Evolutionary conservation across 2,113 vertebrate genomes (phyloP).

Genomic region (Carlito syrichta): DNA sequence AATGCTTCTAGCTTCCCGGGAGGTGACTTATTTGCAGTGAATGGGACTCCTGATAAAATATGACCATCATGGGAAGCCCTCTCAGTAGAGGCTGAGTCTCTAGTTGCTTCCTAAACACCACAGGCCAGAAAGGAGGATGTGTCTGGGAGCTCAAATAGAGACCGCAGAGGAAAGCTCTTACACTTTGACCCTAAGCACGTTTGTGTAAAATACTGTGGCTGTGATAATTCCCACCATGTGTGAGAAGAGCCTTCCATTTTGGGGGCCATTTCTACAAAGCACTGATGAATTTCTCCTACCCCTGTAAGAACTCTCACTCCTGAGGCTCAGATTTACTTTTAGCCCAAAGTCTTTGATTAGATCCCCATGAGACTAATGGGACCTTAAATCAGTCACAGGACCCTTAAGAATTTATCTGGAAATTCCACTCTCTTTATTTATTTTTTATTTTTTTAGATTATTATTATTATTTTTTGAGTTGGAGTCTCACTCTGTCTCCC

Average conservation of each 20-base stretch:
- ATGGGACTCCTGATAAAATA: not conserved
- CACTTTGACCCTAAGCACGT: not conserved
- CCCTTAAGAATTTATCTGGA: slow-evolving; percentile 49
- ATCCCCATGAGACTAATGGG: slow-evolving; percentile 55
- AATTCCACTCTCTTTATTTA: not conserved
- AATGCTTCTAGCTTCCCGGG: not conserved
- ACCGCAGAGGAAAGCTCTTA: not conserved
- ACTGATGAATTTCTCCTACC: slow-evolving; percentile 61
- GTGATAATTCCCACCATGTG: not conserved
- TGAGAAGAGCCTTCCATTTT: slow-evolving; percentile 30
- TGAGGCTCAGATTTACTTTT: slow-evolving; percentile 46
- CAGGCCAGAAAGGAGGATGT: not conserved
- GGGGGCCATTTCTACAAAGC: slow-evolving; percentile 47
- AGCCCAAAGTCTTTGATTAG: slow-evolving; percentile 62
- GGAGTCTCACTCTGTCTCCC: no score
- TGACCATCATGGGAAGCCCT: not conserved
- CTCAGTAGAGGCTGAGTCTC: not conserved
- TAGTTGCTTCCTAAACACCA: not conserved
- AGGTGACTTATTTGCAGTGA: slow-evolving; percentile 28
- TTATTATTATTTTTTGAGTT: no score
- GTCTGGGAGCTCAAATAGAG: not conserved
- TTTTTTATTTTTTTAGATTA: no score
- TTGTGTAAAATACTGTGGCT: not conserved
- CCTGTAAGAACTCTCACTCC: slow-evolving; percentile 67
- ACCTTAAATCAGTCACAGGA: slow-evolving; percentile 47